Evolutionary conservation across 92 coral and sea anemone species (phyloP), one percentile per base, ranked within the genome.

Genomic region (Paragorgia papillata): DNA sequence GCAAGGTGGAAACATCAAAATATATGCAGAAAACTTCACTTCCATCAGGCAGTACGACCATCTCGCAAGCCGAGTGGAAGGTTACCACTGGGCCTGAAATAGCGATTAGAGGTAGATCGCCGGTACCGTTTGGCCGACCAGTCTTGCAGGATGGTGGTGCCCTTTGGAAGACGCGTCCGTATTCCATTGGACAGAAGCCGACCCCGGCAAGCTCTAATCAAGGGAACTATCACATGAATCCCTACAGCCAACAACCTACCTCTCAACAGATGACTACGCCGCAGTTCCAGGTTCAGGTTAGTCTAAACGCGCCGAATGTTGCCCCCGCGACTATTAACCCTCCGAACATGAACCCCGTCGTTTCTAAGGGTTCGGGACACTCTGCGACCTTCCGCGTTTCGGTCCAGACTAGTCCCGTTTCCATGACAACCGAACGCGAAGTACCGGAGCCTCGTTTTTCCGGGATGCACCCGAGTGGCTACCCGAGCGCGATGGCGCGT

Each of bases 211-310:
- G 25, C 60, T 15, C 48, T 44, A 68, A 29, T 59, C 75, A 68
- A 44, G 33, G 75, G 28, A 68, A 44, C 41, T 68, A 13, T 29
- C 41, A 25, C 3, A 46, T 43, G 59, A 57, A 57, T 14, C 58
- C 58, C 15, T 68, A 68, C 41, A 19, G 34, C 34, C 59, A 48
- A 8, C 75, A 68, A 68, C n/a, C n/a, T n/a, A n/a, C n/a, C n/a
- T 2, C 71, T 7, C 71, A 44, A 14, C 86, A 74, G 61, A 61
- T 64, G 46, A 84, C 87, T 9, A n/a, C n/a, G n/a, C 97, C 97
- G 9, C 97, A 93, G 51, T 93, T 93, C 68, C 93, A 91, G 65
- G 97, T 93, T 1, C 92, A 92, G 28, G 93, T 93, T 19, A 86
- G 80, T 58, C 85, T 86, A 35, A 76, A 85, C 61, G 73, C 87